Evolutionary conservation across 1,140 invertebrate species (phyloP), one percentile per base, ranked within the genome.

Genomic region (Pseudomyrmex gracilis): DNA sequence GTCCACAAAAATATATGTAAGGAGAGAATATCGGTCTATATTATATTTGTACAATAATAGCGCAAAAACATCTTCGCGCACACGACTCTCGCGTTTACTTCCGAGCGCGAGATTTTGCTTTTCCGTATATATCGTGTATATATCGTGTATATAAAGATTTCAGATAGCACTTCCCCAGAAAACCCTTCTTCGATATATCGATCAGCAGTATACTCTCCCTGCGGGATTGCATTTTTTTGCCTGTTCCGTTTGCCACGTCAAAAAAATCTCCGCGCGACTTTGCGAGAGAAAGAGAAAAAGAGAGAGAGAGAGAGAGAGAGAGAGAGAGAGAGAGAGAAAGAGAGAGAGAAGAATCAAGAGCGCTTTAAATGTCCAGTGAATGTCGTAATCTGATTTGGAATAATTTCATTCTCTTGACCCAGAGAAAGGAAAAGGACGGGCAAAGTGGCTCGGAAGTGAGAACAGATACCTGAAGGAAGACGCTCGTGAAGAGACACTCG

Each of bases 361-460:
- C 61, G 70, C 66, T 90, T 90, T 83, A 87, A 88, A 89, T 89
- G 78, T 85, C 45, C 82, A 60, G 49, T 51, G 73, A 64, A 82
- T 77, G 73, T 83, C 77, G 85, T 89, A 90, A 91, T 91, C 85
- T 89, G 76, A 87, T 91, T 88, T 83, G 71, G 61, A 90, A 88
- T 90, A 86, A 89, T 87, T 89, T 83, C 84, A 91, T 90, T 90
- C 85, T 86, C 85, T 86, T 73, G 70, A 55, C 70, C 58, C 51
- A 34, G 5, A 34, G 34, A 17, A 57, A 63, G 70, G 43, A 55
- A 15, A 10, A 15, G 20, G 66, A n/a, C 9, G 34, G 12, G 20
- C 34, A 61, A 76, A 86, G 45, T 83, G 61, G 43, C 15, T 51
- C 24, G 43, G 55, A 70, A 85, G 20, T 43, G 43, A 58, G 64